Percentiles rank a stretch among this genome's conserved stretches.
These are phyloP conservation scores for Bactericera cockerelli DNA, from an alignment of 1,140 invertebrate genomes.

Conservation along the genomic window DNA sequence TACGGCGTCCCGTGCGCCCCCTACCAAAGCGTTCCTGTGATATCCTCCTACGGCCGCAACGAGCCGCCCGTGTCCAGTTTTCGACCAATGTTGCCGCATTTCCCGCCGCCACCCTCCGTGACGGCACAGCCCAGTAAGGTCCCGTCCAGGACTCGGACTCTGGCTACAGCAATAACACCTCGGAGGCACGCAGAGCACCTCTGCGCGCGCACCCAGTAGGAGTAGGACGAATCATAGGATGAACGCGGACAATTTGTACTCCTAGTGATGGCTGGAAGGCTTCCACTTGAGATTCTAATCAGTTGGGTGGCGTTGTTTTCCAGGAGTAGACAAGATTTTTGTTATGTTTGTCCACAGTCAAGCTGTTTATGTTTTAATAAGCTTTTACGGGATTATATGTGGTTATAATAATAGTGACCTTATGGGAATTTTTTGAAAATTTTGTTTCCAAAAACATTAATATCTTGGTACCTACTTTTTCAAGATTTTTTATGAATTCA, in stretches of 20 bases:
- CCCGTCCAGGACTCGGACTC: constrained; percentile 39
- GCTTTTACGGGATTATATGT: too few relatives aligned
- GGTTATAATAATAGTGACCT: too few relatives aligned
- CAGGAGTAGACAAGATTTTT: too few relatives aligned
- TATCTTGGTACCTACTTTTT: too few relatives aligned
- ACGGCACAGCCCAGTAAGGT: constrained; percentile 17
- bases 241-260: background rate
- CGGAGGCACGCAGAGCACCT: constrained; percentile 19
- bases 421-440: too few relatives aligned
- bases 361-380: too few relatives aligned
- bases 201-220: constrained; percentile 6
- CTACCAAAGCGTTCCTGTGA: constrained; percentile 39
- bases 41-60: constrained; percentile 22
- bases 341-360: too few relatives aligned
- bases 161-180: constrained; percentile 50
- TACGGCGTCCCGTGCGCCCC: constrained; percentile 33
- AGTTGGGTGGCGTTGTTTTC: too few relatives aligned
- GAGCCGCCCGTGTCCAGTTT: constrained; percentile 19
- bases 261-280: background rate
- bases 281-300: too few relatives aligned
- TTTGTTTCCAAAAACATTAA: too few relatives aligned
- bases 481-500: too few relatives aligned
- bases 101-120: constrained; percentile 17
- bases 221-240: background rate
- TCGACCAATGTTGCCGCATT: constrained; percentile 19